Evolutionary conservation across 2,113 vertebrate genomes (phyloP).

Genomic region (Sigmodon hispidus): DNA sequence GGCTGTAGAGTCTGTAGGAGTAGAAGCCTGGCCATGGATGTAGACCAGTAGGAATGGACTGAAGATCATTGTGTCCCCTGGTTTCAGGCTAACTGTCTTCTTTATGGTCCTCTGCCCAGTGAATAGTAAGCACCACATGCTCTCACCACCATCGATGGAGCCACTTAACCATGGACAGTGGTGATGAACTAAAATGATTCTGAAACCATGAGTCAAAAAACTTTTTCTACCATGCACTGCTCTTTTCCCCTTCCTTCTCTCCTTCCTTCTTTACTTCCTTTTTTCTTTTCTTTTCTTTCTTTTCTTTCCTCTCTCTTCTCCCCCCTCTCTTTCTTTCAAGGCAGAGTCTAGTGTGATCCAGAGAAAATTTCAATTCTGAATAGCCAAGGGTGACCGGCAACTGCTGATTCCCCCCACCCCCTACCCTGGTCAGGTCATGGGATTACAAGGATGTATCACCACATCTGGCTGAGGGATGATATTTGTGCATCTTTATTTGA

Average conservation of each 20-base stretch:
- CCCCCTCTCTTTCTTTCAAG: background rate
- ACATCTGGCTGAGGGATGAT: background rate
- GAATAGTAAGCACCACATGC: background rate
- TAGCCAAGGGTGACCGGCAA: background rate
- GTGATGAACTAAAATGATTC: background rate
- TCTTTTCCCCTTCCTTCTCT: background rate
- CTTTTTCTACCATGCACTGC: no score
- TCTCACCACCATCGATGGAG: no score
- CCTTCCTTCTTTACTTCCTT: accelerated
- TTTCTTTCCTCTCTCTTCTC: background rate
- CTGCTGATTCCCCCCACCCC: background rate
- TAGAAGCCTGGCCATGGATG: background rate
- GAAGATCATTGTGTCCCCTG: background rate
- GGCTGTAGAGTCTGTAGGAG: background rate
- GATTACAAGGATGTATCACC: background rate
- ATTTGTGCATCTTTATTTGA: background rate
- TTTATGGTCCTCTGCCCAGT: background rate
- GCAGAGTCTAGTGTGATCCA: background rate
- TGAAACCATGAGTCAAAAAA: background rate
- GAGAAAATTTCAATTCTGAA: background rate
- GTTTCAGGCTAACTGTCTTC: background rate
- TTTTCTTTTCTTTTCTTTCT: accelerated
- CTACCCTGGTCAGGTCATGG: background rate
- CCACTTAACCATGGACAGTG: background rate
- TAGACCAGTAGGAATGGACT: background rate